These are phyloP conservation scores for Elymnias hypermnestra DNA, from an alignment of 1,140 invertebrate species.

Conservation along the genomic window DNA sequence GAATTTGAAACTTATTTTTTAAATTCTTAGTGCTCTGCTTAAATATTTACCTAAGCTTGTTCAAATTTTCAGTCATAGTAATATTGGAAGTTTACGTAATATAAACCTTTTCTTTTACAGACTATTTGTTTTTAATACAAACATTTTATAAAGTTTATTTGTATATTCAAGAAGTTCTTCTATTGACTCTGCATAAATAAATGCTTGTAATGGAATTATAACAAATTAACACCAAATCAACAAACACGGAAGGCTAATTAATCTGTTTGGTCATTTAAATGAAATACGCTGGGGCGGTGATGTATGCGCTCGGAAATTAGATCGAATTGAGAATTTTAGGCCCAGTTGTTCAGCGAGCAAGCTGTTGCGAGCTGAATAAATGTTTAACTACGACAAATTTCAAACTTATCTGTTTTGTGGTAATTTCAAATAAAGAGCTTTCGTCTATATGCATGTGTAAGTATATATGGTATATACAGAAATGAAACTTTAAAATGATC, in stretches of 20 bases:
- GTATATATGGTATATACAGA: too few relatives aligned
- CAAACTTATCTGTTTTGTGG: neutral
- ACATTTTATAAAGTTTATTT: too few relatives aligned
- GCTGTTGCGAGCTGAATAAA: slow-evolving; percentile 6
- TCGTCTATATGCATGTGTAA: too few relatives aligned
- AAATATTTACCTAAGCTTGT: too few relatives aligned
- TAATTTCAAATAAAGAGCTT: slow-evolving; percentile 3
- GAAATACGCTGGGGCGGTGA: slow-evolving; percentile 2
- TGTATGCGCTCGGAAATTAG: slow-evolving; percentile 8
- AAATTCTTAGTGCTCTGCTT: too few relatives aligned
- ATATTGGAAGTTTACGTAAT: too few relatives aligned
- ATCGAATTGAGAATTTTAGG: slow-evolving; percentile 6
- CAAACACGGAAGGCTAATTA: slow-evolving; percentile 8
- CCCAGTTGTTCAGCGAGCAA: neutral
- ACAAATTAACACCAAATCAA: slow-evolving; percentile 12
- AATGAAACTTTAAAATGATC: too few relatives aligned
- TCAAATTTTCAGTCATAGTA: too few relatives aligned
- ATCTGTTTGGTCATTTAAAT: slow-evolving; percentile 13
- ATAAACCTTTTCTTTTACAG: too few relatives aligned
- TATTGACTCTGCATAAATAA: neutral
- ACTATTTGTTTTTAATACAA: too few relatives aligned
- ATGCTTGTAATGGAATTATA: slow-evolving; percentile 8
- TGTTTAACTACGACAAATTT: slow-evolving; percentile 3
- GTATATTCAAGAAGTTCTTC: neutral
- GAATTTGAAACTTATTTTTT: too few relatives aligned